Percentiles rank a stretch among this genome's conserved stretches.
Evolutionary conservation across 2,797 vertebrate species (phyloP).

Genomic region (Sphenopsis melanotis): DNA sequence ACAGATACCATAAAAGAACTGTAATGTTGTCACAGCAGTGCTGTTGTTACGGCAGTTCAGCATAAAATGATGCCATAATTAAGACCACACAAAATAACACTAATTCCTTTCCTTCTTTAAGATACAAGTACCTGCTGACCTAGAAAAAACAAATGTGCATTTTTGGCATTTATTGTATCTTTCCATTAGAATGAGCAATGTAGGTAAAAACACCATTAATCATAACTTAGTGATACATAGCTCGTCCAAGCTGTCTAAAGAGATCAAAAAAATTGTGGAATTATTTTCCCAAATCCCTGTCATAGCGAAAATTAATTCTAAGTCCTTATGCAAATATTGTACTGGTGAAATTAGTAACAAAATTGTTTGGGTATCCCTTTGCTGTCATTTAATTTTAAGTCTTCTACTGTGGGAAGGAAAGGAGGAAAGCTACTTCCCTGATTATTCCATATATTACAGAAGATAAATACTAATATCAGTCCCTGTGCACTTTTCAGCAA

Average conservation of each 20-base stretch:
- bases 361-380: not conserved
- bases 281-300: not conserved
- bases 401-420: not conserved
- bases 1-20: not conserved
- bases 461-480: not conserved
- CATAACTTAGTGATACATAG: not conserved
- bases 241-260: not conserved
- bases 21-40: not conserved
- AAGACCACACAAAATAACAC: not conserved
- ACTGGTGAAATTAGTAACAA: not conserved
- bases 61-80: not conserved
- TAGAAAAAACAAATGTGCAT: not conserved
- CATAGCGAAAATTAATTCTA: not conserved
- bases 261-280: not conserved
- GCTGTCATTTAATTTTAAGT: not conserved
- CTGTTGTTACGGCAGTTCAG: not conserved
- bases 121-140: not conserved
- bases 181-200: not conserved
- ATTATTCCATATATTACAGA: not conserved
- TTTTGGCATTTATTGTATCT: not conserved
- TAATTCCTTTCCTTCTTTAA: not conserved
- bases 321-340: not conserved
- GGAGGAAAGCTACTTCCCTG: not conserved
- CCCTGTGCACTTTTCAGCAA: not conserved
- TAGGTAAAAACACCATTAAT: not conserved